Evolutionary conservation across 2,797 vertebrate species (phyloP), one percentile per base, ranked within the genome.

Genomic region (Enteromius viviparus): DNA sequence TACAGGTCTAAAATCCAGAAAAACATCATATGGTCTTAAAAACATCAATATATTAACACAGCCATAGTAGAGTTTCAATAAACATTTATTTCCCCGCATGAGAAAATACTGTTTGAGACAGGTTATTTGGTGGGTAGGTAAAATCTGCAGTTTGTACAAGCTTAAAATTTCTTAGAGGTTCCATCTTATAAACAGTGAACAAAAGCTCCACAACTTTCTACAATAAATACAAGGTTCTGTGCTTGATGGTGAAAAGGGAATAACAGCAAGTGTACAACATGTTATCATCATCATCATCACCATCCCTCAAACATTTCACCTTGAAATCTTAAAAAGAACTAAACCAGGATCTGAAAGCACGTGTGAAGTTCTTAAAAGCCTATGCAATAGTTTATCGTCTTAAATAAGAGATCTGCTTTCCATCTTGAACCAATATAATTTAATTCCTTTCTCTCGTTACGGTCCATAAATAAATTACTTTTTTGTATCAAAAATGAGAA

Each of bases 201-300:
- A 92, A 93, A 94, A 95, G 95, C 94, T 96, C 92, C 93, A 94
- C 95, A 94, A 93, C 92, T 93, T 95, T 95, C 90, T 93, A 95
- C 93, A 98, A 98, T 99, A 98, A 98, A 98, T 98, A 97, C 92
- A 95, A 93, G 92, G 88, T 93, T 95, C 87, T 96, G 94, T 95
- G 94, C 93, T 94, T 94, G 92, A 92, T 90, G 94, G 93, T 92
- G 94, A 94, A 92, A 89, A 91, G 90, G 92, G 91, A 78, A 90
- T 89, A 89, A 89, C 88, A 91, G 76, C 84, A 84, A 78, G 82
- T 85, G 76, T 85, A 84, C 69, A 88, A 90, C 87, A 84, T 64
- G 62, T 53, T 53, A 78, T 87, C 88, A 86, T 45, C 81, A 87
- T 79, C 14, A 65, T 75, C 88, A 86, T 15, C 88, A 86, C 26